Evolutionary conservation across 1,140 invertebrate genomes (phyloP).

Genomic region (Drosophila tropicalis): DNA sequence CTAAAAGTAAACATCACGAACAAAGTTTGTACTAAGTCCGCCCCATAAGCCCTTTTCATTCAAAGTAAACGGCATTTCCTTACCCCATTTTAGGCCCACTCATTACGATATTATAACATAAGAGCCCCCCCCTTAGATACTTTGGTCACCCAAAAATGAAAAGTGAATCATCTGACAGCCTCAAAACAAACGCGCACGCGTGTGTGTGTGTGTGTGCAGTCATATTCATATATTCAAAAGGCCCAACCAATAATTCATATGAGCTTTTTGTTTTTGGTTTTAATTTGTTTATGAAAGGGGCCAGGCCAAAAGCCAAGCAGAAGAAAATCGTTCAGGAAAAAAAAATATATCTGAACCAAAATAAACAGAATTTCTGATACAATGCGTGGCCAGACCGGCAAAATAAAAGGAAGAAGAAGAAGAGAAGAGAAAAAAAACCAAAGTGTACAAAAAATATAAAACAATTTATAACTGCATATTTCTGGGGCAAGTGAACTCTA

Average conservation of each 20-base stretch:
- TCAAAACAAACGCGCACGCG: conserved; percentile 22
- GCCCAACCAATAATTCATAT: conserved; percentile 46
- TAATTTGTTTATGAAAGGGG: conserved; percentile 56
- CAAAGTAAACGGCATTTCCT: conserved; percentile 6
- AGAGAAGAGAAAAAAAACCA: background rate
- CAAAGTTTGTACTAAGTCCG: conserved; percentile 29
- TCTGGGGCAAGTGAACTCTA: conserved; percentile 53
- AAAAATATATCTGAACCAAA: conserved; percentile 49
- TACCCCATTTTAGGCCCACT: conserved; percentile 22
- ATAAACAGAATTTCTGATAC: conserved; percentile 52
- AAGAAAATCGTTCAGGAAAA: conserved; percentile 17
- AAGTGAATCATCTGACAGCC: conserved; percentile 49
- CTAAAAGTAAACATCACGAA: background rate
- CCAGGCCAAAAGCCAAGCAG: conserved; percentile 20
- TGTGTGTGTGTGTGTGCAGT: conserved; percentile 10
- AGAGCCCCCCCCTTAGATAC: conserved; percentile 27
- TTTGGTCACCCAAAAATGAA: conserved; percentile 21
- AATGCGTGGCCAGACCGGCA: conserved; percentile 46
- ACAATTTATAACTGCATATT: conserved; percentile 48
- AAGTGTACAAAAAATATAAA: conserved; percentile 32
- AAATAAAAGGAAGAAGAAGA: conserved; percentile 18
- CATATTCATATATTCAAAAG: conserved; percentile 18
- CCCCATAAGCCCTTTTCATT: conserved; percentile 3
- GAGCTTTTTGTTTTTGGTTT: conserved; percentile 32
- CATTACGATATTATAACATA: conserved; percentile 42